Percentiles rank a stretch among this genome's conserved stretches.
Evolutionary conservation across 2,888 invertebrate genomes (phyloP).

Genomic region (Spodoptera exigua): DNA sequence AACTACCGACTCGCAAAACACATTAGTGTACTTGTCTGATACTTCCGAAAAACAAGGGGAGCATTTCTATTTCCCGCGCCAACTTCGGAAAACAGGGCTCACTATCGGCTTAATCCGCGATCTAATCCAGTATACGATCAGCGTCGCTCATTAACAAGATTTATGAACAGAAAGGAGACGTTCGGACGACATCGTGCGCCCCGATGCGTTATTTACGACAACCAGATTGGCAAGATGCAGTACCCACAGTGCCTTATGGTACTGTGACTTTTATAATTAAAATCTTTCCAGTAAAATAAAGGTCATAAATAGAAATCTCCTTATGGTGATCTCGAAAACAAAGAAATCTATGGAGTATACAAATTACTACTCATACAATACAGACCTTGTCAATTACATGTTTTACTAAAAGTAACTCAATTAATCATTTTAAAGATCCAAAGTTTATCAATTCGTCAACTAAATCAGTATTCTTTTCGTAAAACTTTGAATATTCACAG

Average conservation of each 20-base stretch:
- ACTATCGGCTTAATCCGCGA: conserved; percentile 65
- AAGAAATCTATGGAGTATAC: conserved; percentile 22
- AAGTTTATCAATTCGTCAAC: too few relatives aligned
- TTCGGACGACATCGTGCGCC: conserved; percentile 77
- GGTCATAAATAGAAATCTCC: conserved; percentile 43
- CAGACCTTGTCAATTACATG: too few relatives aligned
- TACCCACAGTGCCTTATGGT: conserved; percentile 56
- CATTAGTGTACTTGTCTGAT: conserved; percentile 45
- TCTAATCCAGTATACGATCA: conserved; percentile 83
- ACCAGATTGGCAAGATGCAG: conserved; percentile 78
- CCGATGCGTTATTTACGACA: conserved; percentile 82
- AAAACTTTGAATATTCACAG: too few relatives aligned
- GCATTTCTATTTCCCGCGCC: conserved; percentile 52
- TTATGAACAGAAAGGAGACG: conserved; percentile 84
- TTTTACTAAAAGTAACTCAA: too few relatives aligned
- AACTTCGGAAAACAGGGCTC: conserved; percentile 58
- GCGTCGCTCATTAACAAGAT: conserved; percentile 87
- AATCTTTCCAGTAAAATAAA: conserved; percentile 51
- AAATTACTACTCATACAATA: not conserved
- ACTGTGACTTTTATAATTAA: conserved; percentile 61
- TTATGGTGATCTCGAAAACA: conserved; percentile 32
- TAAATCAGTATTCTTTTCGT: too few relatives aligned
- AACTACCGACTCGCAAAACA: conserved; percentile 36
- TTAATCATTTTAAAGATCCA: too few relatives aligned
- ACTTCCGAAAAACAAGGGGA: conserved; percentile 49